These are phyloP conservation scores for Lypha dubia DNA, from an alignment of 2,888 invertebrate species.

Conservation along the genomic window DNA sequence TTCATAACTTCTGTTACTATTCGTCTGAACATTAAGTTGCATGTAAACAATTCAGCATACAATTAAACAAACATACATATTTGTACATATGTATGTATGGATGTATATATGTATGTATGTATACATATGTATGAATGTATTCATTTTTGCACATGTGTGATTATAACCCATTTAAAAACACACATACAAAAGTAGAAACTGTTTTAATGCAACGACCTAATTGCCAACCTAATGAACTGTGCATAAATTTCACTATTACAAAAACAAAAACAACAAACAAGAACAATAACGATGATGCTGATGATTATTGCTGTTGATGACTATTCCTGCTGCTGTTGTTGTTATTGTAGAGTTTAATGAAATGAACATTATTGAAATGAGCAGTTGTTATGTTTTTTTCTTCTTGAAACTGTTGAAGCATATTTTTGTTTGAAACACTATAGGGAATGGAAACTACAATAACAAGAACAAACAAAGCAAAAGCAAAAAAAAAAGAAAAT, in stretches of 20 bases:
- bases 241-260: conserved; percentile 5
- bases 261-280: conserved; percentile 4
- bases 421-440: background rate
- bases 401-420: conserved; percentile 21
- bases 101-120: too few species aligned
- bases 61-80: too few species aligned
- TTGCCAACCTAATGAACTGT: conserved; percentile 56
- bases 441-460: background rate
- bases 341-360: conserved; percentile 58
- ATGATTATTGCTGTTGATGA: conserved; percentile 21
- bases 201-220: conserved; percentile 44
- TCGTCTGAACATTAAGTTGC: background rate
- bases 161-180: background rate
- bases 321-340: too few species aligned
- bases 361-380: conserved; percentile 57
- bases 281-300: background rate
- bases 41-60: too few species aligned
- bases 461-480: too few species aligned
- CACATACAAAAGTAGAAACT: background rate
- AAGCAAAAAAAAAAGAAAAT: background rate
- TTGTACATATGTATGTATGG: too few species aligned
- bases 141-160: background rate
- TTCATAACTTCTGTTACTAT: background rate
- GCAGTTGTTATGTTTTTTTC: conserved; percentile 55
- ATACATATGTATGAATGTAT: background rate